Evolutionary conservation across 2,888 invertebrate genomes (phyloP), one percentile per base, ranked within the genome.

Genomic region (Acrobasis repandana): DNA sequence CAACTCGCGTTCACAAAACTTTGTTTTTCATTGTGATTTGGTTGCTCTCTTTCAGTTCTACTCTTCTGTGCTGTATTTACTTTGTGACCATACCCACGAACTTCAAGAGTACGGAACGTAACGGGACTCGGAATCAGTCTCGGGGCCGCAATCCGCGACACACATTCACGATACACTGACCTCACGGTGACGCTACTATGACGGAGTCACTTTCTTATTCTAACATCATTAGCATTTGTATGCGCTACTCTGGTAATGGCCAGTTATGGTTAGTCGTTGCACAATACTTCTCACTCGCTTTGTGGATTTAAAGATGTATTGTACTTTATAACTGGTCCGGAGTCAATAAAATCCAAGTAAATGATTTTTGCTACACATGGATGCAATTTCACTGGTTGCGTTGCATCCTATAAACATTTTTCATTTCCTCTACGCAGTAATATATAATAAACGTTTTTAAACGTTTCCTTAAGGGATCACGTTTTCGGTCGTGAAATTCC

Each of bases 111-210:
- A 72, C 68, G 58, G 63, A 63, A 66, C 54, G 56, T 80, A 82
- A 80, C 80, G 83, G 83, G 72, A 80, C 70, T 69, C 62, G 14
- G 71, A 71, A 70, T 75, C 73, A 66, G 70, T 68, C 69, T 67
- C 73, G 71, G 47, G 71, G 67, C 61, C 67, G 65, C 63, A 72
- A 80, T 79, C 80, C 75, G 62, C 75, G 76, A 70, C 82, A 81
- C 71, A 82, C 78, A 79, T 81, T 75, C 75, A 62, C 67, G 60
- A 66, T 72, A 76, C 76, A 73, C 48, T 56, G 48, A 63, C 56
- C 38, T 9, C 11, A 15, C 51, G 28, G 14, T 1, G n/a, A 33
- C 28, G 28, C 14, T 33, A n/a, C 50, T 34, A 15, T 15, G 38
- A 20, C 38, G 20, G 20, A 43, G 36, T 54, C 38, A 18, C 36